Evolutionary conservation across 2,797 vertebrate genomes (phyloP), one percentile per base, ranked within the genome.

Genomic region (Hapalemur alaotrensis): DNA sequence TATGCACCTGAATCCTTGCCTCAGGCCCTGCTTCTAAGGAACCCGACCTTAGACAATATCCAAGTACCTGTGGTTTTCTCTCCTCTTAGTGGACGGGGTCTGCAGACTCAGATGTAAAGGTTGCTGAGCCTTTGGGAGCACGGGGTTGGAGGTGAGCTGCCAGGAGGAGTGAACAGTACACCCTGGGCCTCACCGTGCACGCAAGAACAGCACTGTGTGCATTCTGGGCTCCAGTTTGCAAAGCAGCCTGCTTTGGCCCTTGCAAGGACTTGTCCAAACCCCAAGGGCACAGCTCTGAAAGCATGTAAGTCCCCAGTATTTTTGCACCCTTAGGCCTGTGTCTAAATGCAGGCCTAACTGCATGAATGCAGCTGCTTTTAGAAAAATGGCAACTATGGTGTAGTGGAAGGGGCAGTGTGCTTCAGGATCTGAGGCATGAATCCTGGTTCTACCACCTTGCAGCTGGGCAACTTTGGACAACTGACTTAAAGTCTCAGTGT

Each of bases 1-100:
- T 1, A 1, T 50, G 12, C 22, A 65, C 23, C 57, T 4, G 8
- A 80, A 80, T n/a, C 61, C 78, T 63, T 57, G 15, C 30, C 52
- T 70, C 78, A 79, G 72, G 70, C 63, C 83, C 90, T 87, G 70
- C 76, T 10, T 80, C 70, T 35, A 32, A 73, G 61, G 30, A 82
- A 87, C 28, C n/a, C 4, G 4, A 65, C n/a, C 76, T 46, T 41
- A 82, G 54, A 81, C 18, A 61, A 52, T 7, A 50, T 2, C 1
- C 0, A 57, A 17, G 28, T 7, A 25, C 52, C 23, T 54, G 46
- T 7, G 57, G 11, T 54, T 35, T 50, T 57, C 59, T 35, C 54
- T 72, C 61, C 32, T 65, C 11, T 6, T 35, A 57, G 25, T 12
- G 5, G 52, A 50, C 63, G 46, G 20, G 12, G 32, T 4, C 57